Percentiles rank a stretch among this genome's conserved stretches.
phyloP scores from a whole-genome alignment of 2,113 vertebrate genomes.

The Chrysochloris asiatica region DNA sequence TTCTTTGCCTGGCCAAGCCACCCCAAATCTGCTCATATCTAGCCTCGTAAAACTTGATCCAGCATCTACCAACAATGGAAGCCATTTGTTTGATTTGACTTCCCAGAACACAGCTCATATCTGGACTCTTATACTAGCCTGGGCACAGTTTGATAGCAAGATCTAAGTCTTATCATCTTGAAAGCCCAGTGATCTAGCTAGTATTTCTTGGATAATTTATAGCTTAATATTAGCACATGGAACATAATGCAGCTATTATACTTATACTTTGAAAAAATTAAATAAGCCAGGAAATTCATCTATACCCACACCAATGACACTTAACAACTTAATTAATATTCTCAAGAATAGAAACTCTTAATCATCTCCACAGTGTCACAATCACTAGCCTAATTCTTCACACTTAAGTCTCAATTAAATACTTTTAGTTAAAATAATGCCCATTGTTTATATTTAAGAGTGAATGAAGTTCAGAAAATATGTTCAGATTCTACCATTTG shows the following conservation, averaged over 20 bases:
- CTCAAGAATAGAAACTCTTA: neutral
- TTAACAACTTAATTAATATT: neutral
- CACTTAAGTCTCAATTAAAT: neutral
- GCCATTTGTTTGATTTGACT: neutral
- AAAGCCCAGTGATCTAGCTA: neutral
- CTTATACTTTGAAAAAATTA: neutral
- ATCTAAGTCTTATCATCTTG: neutral
- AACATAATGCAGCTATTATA: neutral
- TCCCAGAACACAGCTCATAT: neutral
- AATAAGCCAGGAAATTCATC: neutral
- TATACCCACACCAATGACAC: rapidly evolving
- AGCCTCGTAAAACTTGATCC: neutral
- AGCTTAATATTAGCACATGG: neutral
- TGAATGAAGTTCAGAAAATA: neutral
- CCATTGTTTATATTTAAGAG: neutral
- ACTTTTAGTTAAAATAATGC: neutral
- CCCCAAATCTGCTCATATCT: neutral
- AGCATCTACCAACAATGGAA: neutral
- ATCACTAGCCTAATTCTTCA: neutral
- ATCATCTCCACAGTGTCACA: neutral
- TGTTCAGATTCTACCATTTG: conserved; percentile 16
- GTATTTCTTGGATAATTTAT: neutral
- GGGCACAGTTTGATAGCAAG: neutral
- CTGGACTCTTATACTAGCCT: neutral
- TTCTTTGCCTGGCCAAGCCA: neutral